A percentile compares a stretch with the other conserved stretches of the same genome.
These are phyloP conservation scores for Drosophila baimaii DNA, from an alignment of 1,140 invertebrate species.

Conservation along the genomic window DNA sequence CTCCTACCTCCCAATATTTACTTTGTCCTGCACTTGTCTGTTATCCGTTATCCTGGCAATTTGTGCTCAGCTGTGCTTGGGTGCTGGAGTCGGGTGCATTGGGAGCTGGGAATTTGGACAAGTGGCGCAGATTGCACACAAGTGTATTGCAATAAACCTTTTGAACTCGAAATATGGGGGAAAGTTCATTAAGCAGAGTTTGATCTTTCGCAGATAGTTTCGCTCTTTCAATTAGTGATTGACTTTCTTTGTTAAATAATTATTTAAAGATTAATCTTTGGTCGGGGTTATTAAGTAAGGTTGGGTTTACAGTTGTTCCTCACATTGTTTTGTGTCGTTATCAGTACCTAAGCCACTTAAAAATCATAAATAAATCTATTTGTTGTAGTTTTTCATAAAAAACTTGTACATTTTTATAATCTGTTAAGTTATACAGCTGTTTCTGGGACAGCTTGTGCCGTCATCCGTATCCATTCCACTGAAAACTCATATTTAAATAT, in stretches of 20 bases:
- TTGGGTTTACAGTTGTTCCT: too few relatives aligned
- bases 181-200: slow-evolving; percentile 10
- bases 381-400: not conserved
- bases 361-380: not conserved
- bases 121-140: slow-evolving; percentile 38
- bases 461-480: not conserved
- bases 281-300: not conserved
- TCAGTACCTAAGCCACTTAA: too few relatives aligned
- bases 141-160: slow-evolving; percentile 29
- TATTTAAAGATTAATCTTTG: not conserved
- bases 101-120: slow-evolving; percentile 42
- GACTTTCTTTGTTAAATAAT: not conserved
- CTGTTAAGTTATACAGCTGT: not conserved
- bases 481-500: not conserved
- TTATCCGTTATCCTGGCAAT: slow-evolving; percentile 70
- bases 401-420: too few relatives aligned
- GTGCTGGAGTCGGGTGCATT: slow-evolving; percentile 1
- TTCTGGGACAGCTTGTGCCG: too few relatives aligned
- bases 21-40: slow-evolving; percentile 58
- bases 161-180: slow-evolving; percentile 6
- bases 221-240: not conserved
- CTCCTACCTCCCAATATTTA: not conserved
- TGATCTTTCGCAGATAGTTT: slow-evolving; percentile 1
- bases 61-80: slow-evolving; percentile 32
- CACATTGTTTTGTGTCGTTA: too few relatives aligned